These are phyloP conservation scores for Acanthosepion lycidas DNA, from an alignment of 2,888 invertebrate species.

Conservation along the genomic window DNA sequence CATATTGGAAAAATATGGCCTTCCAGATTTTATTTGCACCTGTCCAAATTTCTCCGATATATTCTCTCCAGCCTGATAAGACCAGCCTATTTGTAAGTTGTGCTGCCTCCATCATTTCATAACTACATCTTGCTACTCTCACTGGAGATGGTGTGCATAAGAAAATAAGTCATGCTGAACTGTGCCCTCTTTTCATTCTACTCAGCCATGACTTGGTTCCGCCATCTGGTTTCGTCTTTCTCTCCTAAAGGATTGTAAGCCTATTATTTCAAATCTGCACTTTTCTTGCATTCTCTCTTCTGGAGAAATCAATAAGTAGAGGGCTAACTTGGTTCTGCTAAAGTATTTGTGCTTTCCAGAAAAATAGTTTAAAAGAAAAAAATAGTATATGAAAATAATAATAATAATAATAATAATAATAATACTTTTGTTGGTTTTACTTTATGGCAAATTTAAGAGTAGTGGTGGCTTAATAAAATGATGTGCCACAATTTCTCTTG, in stretches of 20 bases:
- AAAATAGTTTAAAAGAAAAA: too few species aligned
- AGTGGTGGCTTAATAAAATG: too few species aligned
- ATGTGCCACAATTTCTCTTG: too few species aligned
- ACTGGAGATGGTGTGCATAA: not conserved
- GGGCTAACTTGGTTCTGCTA: too few species aligned
- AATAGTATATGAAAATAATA: too few species aligned
- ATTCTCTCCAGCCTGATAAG: constrained; percentile 38
- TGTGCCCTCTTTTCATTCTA: not conserved
- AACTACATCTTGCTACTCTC: not conserved
- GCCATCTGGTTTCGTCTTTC: not conserved
- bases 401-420: too few species aligned
- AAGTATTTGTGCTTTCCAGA: too few species aligned
- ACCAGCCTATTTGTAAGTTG: not conserved
- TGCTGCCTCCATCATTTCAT: constrained; percentile 17
- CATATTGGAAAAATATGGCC: constrained; percentile 44
- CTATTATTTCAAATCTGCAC: not conserved
- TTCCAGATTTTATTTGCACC: not conserved
- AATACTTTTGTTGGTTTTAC: too few species aligned
- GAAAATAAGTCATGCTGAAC: not conserved
- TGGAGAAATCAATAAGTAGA: too few species aligned
- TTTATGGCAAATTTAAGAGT: too few species aligned
- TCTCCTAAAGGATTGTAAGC: not conserved
- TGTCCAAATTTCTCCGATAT: constrained; percentile 24
- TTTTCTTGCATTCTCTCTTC: not conserved
- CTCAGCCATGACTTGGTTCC: not conserved